phyloP scores from a whole-genome alignment of 2,888 invertebrate species.

The Gari tellinella region DNA sequence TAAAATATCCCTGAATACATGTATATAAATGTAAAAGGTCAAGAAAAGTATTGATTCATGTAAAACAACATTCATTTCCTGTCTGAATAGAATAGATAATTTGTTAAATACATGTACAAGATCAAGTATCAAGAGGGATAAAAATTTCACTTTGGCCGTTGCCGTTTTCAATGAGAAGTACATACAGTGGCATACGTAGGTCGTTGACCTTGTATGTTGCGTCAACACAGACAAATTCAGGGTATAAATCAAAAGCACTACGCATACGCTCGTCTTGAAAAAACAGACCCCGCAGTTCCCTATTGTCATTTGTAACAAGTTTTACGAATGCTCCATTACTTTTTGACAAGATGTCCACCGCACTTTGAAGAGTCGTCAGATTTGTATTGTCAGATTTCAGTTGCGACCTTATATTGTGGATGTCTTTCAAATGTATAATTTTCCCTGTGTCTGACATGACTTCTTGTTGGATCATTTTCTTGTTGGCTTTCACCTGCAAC shows the following conservation, averaged over 20 bases:
- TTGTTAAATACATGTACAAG: too few relatives aligned
- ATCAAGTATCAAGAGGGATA: too few relatives aligned
- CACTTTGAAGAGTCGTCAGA: conserved; percentile 14
- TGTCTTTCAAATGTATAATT: conserved; percentile 19
- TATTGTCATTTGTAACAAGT: conserved; percentile 3
- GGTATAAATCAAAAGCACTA: conserved; percentile 5
- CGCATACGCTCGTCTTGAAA: conserved; percentile 24
- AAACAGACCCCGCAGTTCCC: conserved; percentile 24
- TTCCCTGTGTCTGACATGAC: conserved; percentile 17
- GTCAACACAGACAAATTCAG: conserved; percentile 25
- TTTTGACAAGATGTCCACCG: conserved; percentile 17
- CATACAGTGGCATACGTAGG: conserved; percentile 20
- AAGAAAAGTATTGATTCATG: too few relatives aligned
- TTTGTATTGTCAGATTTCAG: conserved; percentile 16
- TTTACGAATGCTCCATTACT: conserved; percentile 24
- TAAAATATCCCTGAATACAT: too few relatives aligned
- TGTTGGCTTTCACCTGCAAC: conserved; percentile 22
- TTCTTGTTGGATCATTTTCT: conserved; percentile 12
- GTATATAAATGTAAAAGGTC: too few relatives aligned
- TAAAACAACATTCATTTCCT: too few relatives aligned
- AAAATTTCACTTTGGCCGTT: conserved; percentile 33
- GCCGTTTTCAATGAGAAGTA: conserved; percentile 23
- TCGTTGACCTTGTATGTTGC: conserved; percentile 34
- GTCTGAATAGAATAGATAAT: too few relatives aligned
- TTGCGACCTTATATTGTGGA: conserved; percentile 7